Conservation (phyloP, 2,797 vertebrate genomes). For the Myotis myotis region DNA sequence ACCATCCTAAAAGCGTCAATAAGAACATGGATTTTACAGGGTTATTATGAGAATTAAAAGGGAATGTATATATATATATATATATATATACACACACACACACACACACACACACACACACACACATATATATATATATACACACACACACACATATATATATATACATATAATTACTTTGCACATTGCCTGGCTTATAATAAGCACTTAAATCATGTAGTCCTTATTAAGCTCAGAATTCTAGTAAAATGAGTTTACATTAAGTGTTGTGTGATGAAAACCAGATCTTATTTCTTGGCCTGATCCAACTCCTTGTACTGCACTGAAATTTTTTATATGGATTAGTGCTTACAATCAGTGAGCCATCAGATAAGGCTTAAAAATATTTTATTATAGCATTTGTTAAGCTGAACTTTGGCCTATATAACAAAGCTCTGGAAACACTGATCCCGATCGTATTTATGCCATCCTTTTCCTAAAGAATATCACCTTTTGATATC, state of each 20-base stretch:
- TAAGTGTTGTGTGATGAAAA: constrained; percentile 8
- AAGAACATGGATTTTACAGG: background rate
- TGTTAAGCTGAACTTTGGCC: background rate
- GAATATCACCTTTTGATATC: background rate
- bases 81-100: no score
- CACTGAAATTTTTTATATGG: background rate
- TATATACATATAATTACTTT: background rate
- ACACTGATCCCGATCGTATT: background rate
- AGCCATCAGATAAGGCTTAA: constrained; percentile 9
- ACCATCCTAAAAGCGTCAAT: background rate
- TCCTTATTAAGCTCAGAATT: constrained; percentile 1
- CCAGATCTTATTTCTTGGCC: background rate
- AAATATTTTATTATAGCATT: constrained; percentile 38
- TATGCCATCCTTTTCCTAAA: background rate
- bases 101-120: no score
- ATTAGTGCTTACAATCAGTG: background rate
- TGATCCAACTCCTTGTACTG: background rate
- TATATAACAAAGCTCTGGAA: constrained; percentile 30
- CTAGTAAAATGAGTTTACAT: constrained; percentile 38
- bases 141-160: no score
- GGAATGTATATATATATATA: background rate
- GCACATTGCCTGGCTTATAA: background rate
- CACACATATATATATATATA: no score
- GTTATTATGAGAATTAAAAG: background rate
- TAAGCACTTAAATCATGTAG: constrained; percentile 12